Evolutionary conservation across 2,888 invertebrate genomes (phyloP), one percentile per base, ranked within the genome.

Genomic region (Pristionchus japonicus): DNA sequence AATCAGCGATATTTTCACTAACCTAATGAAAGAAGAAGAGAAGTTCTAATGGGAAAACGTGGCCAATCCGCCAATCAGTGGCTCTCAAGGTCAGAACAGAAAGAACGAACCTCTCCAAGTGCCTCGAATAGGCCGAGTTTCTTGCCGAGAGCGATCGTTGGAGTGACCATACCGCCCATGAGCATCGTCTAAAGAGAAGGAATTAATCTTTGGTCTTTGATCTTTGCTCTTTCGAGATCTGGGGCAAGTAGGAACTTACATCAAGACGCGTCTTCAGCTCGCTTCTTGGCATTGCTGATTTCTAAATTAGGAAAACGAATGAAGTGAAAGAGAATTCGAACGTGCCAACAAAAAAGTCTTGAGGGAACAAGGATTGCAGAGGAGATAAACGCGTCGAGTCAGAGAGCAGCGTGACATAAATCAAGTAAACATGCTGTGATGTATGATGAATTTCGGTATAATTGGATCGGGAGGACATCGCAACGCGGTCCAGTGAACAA

Each of bases 61-160:
- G 23, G n/a, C n/a, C 57, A 23, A 23, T 23, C 11, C 23, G 57
- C 57, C 23, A 57, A n/a, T 57, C 57, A 52, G 15, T 17, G 23
- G 52, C 23, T 17, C 57, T 57, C 57, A 57, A 57, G 57, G 57
- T 57, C 23, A 57, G 23, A 47, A 47, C 1, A 23, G 7, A 20
- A 40, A 20, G 23, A 31, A 57, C 85, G 17, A 47, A 83, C 88
- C 27, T n/a, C 67, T 7, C 34, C 82, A 7, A 88, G 88, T 9
- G 88, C 88, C 11, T 86, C 86, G 74, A 86, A 86, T 4, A 86
- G 86, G 9, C 86, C 86, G 70, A 86, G 86, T 23, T 74, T 27
- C 49, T 52, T 70, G 27, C 86, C 86, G 52, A 86, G 86, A 34
- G 74, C 86, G 52, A 86, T 67, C 17, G 86, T 31, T 7, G 70